Base-by-base conservation (phyloP, 2,888 invertebrate species). In the Mystacides longicornis region DNA sequence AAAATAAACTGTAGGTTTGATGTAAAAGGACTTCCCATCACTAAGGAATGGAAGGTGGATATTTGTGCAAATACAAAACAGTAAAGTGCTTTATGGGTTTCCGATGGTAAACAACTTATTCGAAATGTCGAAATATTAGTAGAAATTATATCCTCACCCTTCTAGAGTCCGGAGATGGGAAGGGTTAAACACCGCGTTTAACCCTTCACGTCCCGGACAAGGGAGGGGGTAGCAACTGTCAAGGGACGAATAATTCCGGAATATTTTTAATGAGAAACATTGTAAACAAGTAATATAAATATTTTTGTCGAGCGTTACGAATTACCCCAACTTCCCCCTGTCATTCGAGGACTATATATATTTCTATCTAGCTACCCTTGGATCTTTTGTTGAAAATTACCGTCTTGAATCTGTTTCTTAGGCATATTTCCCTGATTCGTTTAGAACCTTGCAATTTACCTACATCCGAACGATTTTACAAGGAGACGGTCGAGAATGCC, bases 281-380 rank as follows among this genome's bases (percentile, higher is more conserved):
- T 60, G 60, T 60, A 60, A 60, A 60, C 60, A 60, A 59, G 58
- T 57, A 55, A 60, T 60, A 59, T 57, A 60, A 60, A 60, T 60
- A 60, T 60, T 59, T 60, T 57, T 49, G 52, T 31, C 33, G 55
- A 49, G 54, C 54, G 54, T 23, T n/a, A 37, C 54, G 43, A 49
- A 54, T 54, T 49, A n/a, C 42, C 45, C 45, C 37, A 37, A 7
- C 37, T 16, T 37, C 37, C 37, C 37, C 37, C 14, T 3, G 3
- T n/a, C n/a, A n/a, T n/a, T n/a, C n/a, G n/a, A n/a, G n/a, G n/a
- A n/a, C n/a, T n/a, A n/a, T n/a, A n/a, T n/a, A n/a, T n/a, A n/a
- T n/a, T n/a, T n/a, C n/a, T n/a, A n/a, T n/a, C n/a, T n/a, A n/a
- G n/a, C n/a, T n/a, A n/a, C n/a, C n/a, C n/a, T n/a, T n/a, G n/a